Evolutionary conservation across 2,888 invertebrate genomes (phyloP), one percentile per base, ranked within the genome.

Genomic region (Tenthredo amoena): DNA sequence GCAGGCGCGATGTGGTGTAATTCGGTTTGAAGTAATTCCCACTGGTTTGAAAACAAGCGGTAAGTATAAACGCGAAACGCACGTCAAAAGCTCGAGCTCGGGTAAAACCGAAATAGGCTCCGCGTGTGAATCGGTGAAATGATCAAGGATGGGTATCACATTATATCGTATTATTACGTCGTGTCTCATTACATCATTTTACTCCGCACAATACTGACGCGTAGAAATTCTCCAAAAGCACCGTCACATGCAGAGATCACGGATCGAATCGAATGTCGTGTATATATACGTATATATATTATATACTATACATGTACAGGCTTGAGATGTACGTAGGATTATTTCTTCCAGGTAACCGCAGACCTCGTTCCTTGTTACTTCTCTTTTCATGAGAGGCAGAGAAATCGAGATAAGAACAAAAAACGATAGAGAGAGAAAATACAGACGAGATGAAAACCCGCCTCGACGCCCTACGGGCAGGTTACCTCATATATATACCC

Each of bases 391-490:
- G 21, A 40, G 37, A n/a, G 47, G 26, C 31, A 37, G 81, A 62
- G 21, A 31, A 62, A 26, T n/a, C 40, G 26, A 15, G 18, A 62
- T 37, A 21, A 81, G 40, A 62, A 40, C 37, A 62, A 62, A 37
- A 58, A 40, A 81, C 40, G 62, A 62, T 47, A 58, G 34, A 40
- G 58, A 21, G 37, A 34, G 34, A 77, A 26, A 74, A 55, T 37
- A 62, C 21, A 81, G 40, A 50, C 77, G 50, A 31, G 50, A 31
- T 55, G 26, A 50, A 77, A 74, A 10, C 74, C 40, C 74, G 74
- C 43, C 26, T 40, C 74, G 55, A 81, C 58, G 81, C 81, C 81
- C 81, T n/a, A 34, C 37, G 81, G 81, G 81, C 79, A 77, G 58
- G n/a, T 9, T n/a, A 26, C 26, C 34, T 6, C 21, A 12, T 34